Evolutionary conservation across 2,797 vertebrate species (phyloP).

Genomic region (Coilia nasus): DNA sequence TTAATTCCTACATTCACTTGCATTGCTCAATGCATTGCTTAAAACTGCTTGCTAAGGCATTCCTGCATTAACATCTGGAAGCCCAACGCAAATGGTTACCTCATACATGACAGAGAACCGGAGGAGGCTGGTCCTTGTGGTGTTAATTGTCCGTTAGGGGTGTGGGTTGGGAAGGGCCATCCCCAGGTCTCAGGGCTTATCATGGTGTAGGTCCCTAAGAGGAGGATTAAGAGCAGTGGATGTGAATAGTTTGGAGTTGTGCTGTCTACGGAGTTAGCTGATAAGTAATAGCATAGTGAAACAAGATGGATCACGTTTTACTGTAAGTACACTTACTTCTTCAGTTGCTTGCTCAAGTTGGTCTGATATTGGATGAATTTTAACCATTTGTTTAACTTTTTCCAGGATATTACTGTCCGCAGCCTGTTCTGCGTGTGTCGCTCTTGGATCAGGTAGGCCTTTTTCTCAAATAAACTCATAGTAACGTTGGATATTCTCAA

Average conservation of each 20-base stretch:
- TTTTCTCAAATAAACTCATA: neutral
- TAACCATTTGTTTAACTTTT: slow-evolving; percentile 6
- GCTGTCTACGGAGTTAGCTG: neutral
- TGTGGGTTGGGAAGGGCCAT: neutral
- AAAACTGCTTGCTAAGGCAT: neutral
- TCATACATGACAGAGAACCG: slow-evolving; percentile 40
- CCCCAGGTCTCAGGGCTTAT: neutral
- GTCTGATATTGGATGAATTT: neutral
- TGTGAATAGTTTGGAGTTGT: neutral
- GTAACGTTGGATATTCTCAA: neutral
- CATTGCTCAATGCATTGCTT: neutral
- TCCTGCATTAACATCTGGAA: slow-evolving; percentile 2
- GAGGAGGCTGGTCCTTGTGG: slow-evolving; percentile 51
- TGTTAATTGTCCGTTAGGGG: slow-evolving; percentile 52
- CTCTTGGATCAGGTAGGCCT: slow-evolving; percentile 60
- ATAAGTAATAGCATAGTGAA: neutral
- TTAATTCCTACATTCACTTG: neutral
- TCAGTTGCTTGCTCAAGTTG: no score
- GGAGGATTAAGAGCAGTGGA: neutral
- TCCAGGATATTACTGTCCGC: slow-evolving; percentile 59
- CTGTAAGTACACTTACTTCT: neutral
- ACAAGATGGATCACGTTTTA: neutral
- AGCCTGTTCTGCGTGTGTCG: slow-evolving; percentile 41
- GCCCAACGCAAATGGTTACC: neutral
- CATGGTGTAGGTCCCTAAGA: neutral